A percentile compares a stretch with the other conserved stretches of the same genome.
These are phyloP conservation scores for Rallus crepitans DNA, from an alignment of 2,797 vertebrate genomes.

Conservation along the genomic window DNA sequence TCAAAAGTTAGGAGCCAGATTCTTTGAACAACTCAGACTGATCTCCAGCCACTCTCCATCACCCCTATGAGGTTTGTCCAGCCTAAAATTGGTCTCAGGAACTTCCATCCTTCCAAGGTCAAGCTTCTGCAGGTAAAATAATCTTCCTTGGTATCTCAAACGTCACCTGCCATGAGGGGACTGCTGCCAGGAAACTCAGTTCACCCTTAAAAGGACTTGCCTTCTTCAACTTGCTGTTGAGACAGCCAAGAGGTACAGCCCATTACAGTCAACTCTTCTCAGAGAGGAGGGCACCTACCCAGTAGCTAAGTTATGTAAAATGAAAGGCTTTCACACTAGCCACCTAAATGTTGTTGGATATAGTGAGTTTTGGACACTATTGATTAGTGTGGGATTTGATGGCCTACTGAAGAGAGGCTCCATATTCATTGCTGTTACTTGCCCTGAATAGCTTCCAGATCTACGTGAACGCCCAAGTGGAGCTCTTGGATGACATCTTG, in stretches of 20 bases:
- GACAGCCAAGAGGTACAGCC: neutral
- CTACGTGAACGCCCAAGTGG: neutral
- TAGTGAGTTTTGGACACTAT: neutral
- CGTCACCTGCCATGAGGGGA: neutral
- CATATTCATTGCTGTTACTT: neutral
- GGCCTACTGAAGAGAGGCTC: neutral
- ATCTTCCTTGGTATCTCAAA: neutral
- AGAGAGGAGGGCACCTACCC: neutral
- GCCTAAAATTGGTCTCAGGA: neutral
- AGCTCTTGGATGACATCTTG: slow-evolving; percentile 9
- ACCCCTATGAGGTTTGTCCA: neutral
- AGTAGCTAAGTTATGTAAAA: neutral
- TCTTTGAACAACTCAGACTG: neutral
- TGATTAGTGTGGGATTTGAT: neutral
- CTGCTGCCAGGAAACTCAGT: neutral
- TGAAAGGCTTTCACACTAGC: neutral
- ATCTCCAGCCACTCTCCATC: neutral
- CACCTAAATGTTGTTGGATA: neutral
- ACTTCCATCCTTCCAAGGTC: neutral
- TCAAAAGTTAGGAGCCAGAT: neutral
- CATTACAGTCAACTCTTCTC: neutral
- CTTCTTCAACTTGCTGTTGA: neutral
- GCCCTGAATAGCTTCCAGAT: neutral
- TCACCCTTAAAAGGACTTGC: neutral
- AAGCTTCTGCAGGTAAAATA: neutral